These are phyloP conservation scores for Leucoraja ocellata DNA, from an alignment of 2,797 vertebrate species.

Conservation along the genomic window DNA sequence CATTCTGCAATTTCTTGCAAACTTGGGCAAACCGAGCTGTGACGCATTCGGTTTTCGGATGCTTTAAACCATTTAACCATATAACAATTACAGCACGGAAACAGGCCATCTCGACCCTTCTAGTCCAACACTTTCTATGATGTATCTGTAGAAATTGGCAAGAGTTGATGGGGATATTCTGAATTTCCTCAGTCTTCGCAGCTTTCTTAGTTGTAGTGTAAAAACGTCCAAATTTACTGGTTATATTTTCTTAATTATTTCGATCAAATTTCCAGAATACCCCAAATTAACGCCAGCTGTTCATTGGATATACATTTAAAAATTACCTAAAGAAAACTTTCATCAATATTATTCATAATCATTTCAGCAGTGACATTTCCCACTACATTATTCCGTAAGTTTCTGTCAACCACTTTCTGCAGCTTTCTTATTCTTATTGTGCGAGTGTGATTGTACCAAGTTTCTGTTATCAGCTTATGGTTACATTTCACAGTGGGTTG, in stretches of 20 bases:
- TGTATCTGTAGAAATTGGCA: no score
- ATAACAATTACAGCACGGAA: no score
- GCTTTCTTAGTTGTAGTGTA: no score
- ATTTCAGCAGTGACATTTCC: background rate
- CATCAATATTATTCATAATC: background rate
- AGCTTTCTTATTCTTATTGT: background rate
- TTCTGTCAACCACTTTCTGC: background rate
- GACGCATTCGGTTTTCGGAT: no score
- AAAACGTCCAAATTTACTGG: background rate
- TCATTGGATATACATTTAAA: background rate
- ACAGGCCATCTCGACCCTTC: no score
- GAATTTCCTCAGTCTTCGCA: no score
- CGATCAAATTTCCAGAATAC: background rate
- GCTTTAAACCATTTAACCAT: no score
- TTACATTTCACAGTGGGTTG: conserved; percentile 19
- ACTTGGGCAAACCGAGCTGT: no score
- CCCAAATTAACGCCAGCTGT: background rate
- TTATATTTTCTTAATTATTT: no score
- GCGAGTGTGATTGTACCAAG: background rate
- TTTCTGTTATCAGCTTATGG: background rate
- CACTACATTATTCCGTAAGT: background rate
- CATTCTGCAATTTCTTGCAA: no score
- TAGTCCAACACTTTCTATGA: no score
- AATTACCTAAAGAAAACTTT: background rate
- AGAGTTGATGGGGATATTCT: no score